Percentiles rank a stretch among this genome's conserved stretches.
These are phyloP conservation scores for Eulithis prunata DNA, from an alignment of 2,888 invertebrate genomes.

Conservation along the genomic window DNA sequence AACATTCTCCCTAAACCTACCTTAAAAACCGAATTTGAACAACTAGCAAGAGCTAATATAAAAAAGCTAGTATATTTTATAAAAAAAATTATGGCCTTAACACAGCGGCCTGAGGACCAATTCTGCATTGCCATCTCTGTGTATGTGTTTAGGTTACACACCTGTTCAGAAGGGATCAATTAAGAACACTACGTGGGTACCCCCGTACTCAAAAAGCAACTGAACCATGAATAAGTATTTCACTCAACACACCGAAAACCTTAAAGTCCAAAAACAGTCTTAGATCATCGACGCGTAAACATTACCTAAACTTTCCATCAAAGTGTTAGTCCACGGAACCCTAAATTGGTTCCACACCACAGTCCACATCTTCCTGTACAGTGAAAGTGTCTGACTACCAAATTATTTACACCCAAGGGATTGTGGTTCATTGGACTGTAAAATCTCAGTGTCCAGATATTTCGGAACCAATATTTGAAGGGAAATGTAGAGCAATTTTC, in stretches of 20 bases:
- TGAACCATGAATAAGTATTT: slow-evolving; percentile 2
- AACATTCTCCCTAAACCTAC: no score
- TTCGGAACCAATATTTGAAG: slow-evolving; percentile 30
- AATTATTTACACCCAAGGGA: slow-evolving; percentile 42
- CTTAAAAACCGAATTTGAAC: no score
- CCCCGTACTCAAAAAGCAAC: not conserved
- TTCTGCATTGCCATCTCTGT: no score
- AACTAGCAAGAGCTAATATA: no score
- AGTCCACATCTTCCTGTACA: slow-evolving; percentile 22
- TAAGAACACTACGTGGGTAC: not conserved
- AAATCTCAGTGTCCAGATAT: slow-evolving; percentile 39
- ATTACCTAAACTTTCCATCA: slow-evolving; percentile 21
- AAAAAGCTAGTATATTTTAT: no score
- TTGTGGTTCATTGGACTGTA: slow-evolving; percentile 41
- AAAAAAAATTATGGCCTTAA: no score
- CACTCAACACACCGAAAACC: not conserved
- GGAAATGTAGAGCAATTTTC: slow-evolving; percentile 21
- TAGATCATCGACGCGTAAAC: slow-evolving; percentile 19
- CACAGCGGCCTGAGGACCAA: no score
- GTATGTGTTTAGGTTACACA: no score
- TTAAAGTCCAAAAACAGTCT: slow-evolving; percentile 8
- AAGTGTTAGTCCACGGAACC: slow-evolving; percentile 25
- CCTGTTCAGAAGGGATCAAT: no score
- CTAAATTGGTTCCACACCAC: slow-evolving; percentile 20
- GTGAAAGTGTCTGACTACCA: slow-evolving; percentile 36